Conservation (phyloP, 2,113 vertebrate species). For the Caretta caretta region DNA sequence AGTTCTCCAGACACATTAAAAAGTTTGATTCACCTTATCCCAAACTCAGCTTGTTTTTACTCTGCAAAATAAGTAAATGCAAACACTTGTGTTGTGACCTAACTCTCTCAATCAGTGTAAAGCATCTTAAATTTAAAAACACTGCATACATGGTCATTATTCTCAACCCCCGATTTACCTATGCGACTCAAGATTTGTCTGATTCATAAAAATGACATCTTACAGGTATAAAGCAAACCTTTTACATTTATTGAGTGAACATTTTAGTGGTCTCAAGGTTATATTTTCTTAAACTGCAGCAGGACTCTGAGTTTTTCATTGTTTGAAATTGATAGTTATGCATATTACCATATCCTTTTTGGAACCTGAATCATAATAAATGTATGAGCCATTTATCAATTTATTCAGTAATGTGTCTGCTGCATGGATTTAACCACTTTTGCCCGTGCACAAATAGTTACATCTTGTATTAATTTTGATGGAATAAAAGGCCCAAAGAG, state of each 20-base stretch:
- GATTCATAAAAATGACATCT: not conserved
- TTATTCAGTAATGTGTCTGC: not conserved
- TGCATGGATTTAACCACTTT: conserved; percentile 1
- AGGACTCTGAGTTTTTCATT: not conserved
- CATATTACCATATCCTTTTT: not conserved
- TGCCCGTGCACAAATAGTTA: not conserved
- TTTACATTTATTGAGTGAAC: not conserved
- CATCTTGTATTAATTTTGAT: not conserved
- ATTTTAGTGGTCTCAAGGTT: conserved; percentile 13
- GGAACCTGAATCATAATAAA: not conserved
- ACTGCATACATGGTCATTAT: not conserved
- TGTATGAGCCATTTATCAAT: not conserved
- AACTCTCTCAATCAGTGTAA: conserved; percentile 18
- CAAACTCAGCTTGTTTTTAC: not conserved
- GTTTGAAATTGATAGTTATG: not conserved
- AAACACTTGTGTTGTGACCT: not conserved
- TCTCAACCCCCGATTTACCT: not conserved
- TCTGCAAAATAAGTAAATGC: not conserved
- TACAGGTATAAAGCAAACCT: not conserved
- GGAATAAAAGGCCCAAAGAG: not conserved
- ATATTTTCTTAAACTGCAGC: not conserved
- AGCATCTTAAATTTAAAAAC: not conserved
- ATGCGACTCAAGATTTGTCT: not conserved
- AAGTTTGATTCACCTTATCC: conserved; percentile 5
- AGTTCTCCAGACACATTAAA: not conserved